Base-by-base conservation (phyloP, 2,113 vertebrate genomes). In the Rhea americana region DNA sequence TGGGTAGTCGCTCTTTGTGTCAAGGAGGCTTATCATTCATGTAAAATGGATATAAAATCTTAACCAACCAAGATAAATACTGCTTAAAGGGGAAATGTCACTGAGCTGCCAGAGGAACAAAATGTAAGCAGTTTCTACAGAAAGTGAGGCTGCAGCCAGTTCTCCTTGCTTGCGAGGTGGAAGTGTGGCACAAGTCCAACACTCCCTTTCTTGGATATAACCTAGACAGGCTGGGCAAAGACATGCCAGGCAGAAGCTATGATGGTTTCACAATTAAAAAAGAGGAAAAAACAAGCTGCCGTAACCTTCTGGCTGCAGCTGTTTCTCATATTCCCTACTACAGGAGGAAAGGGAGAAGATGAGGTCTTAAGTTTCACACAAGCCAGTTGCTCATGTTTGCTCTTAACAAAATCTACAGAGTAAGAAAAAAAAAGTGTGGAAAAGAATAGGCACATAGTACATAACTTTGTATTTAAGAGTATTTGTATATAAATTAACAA, bases 401-500 rank as follows among this genome's bases (percentile, higher is more conserved):
- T 68, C 43, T 50, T 45, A 86, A 73, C n/a, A 80, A 91, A 72
- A 76, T 35, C 43, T 65, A 50, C 30, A 56, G n/a, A 83, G 76
- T 28, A 72, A 72, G 47, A 26, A 63, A 51, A 45, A 66, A 72
- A 70, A 43, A 48, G 5, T 0, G 0, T 61, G 35, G 19, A 74
- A 84, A 84, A 87, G 5, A 74, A 43, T 8, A 70, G 24, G 73
- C 20, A 91, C 68, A 55, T 73, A 68, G 5, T 68, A 51, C 11
- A 74, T 50, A 93, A 74, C 17, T 87, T 66, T 66, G 53, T 58
- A 56, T 21, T 81, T 48, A 71, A 74, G 81, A 87, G 32, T 15
- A 85, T 85, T 90, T 85, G 51, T 30, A 89, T 56, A 41, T 16
- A 93, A 87, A 94, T 66, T 26, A 81, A 81, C 13, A 73, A 79